Conservation (phyloP, 2,888 invertebrate species). For the Dyspetes luteomarginatus region DNA sequence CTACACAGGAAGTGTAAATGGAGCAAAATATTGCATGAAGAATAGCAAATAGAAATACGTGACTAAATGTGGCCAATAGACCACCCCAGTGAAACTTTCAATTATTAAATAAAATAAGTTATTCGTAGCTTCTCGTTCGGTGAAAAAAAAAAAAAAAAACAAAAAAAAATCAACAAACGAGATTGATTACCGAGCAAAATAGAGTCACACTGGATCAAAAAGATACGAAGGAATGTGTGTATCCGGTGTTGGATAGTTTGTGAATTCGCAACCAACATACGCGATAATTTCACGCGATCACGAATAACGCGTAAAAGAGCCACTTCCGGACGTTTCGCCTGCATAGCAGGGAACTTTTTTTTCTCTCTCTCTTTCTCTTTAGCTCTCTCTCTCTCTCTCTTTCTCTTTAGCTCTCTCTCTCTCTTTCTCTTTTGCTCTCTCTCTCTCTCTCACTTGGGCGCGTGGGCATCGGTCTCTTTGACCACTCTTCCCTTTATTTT, state of each 20-base stretch:
- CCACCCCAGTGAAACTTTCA: too few species aligned
- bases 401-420: too few species aligned
- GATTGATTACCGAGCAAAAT: conserved; percentile 30
- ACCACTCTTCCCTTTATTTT: conserved; percentile 34
- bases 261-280: conserved; percentile 53
- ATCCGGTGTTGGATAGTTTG: conserved; percentile 59
- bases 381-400: too few species aligned
- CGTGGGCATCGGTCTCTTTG: conserved; percentile 65
- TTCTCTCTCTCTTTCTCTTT: too few species aligned
- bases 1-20: conserved; percentile 57
- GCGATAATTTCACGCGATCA: conserved; percentile 66
- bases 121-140: conserved; percentile 23
- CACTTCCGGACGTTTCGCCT: conserved; percentile 52
- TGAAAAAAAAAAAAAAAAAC: too few species aligned
- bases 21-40: conserved; percentile 58
- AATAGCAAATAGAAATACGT: conserved; percentile 60
- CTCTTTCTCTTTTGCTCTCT: too few species aligned
- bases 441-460: conserved; percentile 26
- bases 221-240: conserved; percentile 35
- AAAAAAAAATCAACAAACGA: conserved; percentile 36
- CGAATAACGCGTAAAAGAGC: conserved; percentile 65
- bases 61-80: conserved; percentile 48
- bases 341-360: conserved; percentile 12
- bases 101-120: too few species aligned
- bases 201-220: conserved; percentile 18